These are phyloP conservation scores for Holotrichia oblita DNA, from an alignment of 1,140 invertebrate genomes.

Conservation along the genomic window DNA sequence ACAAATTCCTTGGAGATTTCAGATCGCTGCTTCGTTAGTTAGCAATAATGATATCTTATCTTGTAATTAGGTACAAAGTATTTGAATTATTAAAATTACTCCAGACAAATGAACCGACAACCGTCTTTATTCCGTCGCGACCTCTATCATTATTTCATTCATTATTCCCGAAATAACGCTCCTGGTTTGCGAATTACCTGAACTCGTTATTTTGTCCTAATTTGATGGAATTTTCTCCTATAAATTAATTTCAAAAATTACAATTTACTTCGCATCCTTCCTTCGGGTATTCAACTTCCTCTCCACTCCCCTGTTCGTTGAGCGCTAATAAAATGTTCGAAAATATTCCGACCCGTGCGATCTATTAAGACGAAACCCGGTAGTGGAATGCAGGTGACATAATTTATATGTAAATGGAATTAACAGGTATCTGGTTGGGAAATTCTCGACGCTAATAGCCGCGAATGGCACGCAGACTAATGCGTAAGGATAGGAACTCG, in stretches of 20 bases:
- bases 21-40: no score
- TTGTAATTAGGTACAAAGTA: no score
- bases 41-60: no score
- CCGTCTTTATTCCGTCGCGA: no score
- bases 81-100: no score
- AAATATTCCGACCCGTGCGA: neutral
- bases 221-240: neutral
- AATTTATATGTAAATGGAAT: slow-evolving; percentile 21
- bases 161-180: no score
- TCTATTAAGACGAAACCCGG: slow-evolving; percentile 16
- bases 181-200: no score
- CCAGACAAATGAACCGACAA: no score
- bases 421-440: slow-evolving; percentile 6
- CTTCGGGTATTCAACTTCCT: neutral
- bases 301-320: neutral
- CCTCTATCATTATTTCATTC: no score
- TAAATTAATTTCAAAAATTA: slow-evolving; percentile 10
- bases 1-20: no score
- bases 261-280: neutral
- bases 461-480: neutral
- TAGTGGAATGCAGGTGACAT: slow-evolving; percentile 7
- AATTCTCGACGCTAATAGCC: neutral
- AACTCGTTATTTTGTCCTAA: no score
- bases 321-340: slow-evolving; percentile 2
- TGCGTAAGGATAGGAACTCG: neutral